These are phyloP conservation scores for Polydesmus complanatus DNA, from an alignment of 2,888 invertebrate genomes.

Conservation along the genomic window DNA sequence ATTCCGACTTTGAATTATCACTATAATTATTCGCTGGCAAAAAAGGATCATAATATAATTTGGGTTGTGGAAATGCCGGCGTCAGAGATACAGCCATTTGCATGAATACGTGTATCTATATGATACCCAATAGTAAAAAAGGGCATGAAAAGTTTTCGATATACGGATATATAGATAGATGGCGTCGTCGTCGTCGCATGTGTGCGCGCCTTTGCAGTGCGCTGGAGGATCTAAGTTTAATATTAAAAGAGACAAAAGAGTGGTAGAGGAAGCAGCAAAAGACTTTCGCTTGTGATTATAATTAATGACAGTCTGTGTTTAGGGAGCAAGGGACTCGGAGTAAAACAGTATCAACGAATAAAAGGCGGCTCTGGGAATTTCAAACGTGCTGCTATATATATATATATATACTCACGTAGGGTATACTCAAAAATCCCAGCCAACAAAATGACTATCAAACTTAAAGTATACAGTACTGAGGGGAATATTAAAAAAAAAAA, in stretches of 20 bases:
- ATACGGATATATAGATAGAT: background rate
- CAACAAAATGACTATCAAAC: background rate
- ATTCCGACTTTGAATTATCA: constrained; percentile 3
- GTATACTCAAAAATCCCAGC: background rate
- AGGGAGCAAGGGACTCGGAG: background rate
- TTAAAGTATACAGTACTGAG: background rate
- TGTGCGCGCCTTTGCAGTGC: too few species aligned
- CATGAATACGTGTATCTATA: background rate
- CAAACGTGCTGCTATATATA: background rate
- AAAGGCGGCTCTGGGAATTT: background rate
- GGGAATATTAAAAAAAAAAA: background rate
- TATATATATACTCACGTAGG: background rate
- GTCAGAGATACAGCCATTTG: background rate
- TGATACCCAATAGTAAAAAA: background rate
- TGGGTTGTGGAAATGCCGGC: background rate
- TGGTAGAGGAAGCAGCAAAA: background rate
- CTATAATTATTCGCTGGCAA: background rate
- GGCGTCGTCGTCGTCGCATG: background rate
- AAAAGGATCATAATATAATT: constrained; percentile 1
- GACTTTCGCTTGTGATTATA: background rate
- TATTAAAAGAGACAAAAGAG: background rate
- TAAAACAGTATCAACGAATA: background rate
- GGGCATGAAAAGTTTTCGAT: background rate
- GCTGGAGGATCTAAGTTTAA: background rate
- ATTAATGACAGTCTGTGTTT: background rate